A percentile compares a stretch with the other conserved stretches of the same genome.
Conservation (phyloP, 2,888 invertebrate species). For the Agriotes lineatus region DNA sequence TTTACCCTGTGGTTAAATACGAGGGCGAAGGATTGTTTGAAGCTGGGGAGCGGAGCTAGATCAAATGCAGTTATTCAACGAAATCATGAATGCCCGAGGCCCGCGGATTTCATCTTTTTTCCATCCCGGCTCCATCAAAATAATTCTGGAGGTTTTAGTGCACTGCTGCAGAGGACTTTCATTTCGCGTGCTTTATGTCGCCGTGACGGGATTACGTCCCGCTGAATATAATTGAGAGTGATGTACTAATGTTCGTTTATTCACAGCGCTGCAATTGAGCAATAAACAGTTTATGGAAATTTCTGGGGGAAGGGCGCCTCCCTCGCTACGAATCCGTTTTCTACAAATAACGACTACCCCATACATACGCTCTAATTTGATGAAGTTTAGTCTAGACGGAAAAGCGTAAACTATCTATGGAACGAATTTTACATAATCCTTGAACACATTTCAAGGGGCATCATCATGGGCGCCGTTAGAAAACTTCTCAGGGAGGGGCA, state of each 20-base stretch:
- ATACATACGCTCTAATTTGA: neutral
- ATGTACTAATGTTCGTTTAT: conserved; percentile 24
- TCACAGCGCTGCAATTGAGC: conserved; percentile 51
- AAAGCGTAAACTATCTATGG: too few species aligned
- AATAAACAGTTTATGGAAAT: conserved; percentile 59
- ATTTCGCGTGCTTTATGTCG: conserved; percentile 6
- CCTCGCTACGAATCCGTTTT: conserved; percentile 30
- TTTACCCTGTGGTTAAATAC: conserved; percentile 39
- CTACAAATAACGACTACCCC: conserved; percentile 25
- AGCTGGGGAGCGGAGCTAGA: conserved; percentile 18
- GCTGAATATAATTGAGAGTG: conserved; percentile 26
- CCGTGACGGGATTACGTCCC: conserved; percentile 19
- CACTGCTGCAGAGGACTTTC: neutral
- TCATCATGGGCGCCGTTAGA: too few species aligned
- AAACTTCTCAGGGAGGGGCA: too few species aligned
- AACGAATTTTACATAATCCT: too few species aligned
- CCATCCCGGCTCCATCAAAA: neutral
- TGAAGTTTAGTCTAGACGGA: too few species aligned
- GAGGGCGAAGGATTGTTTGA: conserved; percentile 24
- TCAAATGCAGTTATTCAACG: conserved; percentile 23
- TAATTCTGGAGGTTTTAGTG: neutral
- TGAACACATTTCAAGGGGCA: too few species aligned
- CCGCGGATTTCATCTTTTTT: conserved; percentile 10
- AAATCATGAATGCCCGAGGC: conserved; percentile 4
- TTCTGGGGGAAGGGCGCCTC: conserved; percentile 34